Base-by-base conservation (phyloP, 2,113 vertebrate species). In the Tychaedon coryphoeus region DNA sequence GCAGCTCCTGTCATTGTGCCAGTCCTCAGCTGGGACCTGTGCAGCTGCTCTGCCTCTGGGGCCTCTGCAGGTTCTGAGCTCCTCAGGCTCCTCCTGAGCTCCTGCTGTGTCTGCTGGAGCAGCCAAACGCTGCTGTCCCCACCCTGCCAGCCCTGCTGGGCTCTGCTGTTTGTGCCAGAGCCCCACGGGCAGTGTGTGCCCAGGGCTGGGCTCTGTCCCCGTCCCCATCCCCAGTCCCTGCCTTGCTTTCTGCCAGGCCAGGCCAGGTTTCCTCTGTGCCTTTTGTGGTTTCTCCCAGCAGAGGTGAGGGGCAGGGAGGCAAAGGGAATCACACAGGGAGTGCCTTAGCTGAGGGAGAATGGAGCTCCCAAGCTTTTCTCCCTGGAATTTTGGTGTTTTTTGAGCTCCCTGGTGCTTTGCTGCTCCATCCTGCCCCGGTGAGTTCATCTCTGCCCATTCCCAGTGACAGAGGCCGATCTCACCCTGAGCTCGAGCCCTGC, bases 141-240 rank as follows among this genome's bases (percentile, higher is more conserved):
- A 1, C 7, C 5, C 47, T 48, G 69, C 53, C 18, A 19, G 5
- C 65, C 43, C n/a, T 74, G 88, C 56, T 33, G 66, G 65, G 2
- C 48, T 12, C 33, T 60, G 72, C n/a, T 36, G 69, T 45, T 9
- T 31, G 24, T 20, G 58, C 25, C 73, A 40, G 6, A 54, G 51
- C 12, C 7, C n/a, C 58, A 29, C 1, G 50, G 50, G 50, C 36
- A 11, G 0, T 0, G 2, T 5, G 60, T n/a, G 61, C 61, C 66
- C 16, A 4, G 1, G 2, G 3, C 18, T 25, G 19, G 15, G 53
- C 17, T 31, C 77, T 81, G 34, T 47, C 22, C 23, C 42, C 42
- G 11, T 40, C 38, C 38, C 38, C 38, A 40, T 10, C 11, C 38
- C 38, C 38, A 40, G 38, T 11, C 38, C 38, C 38, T n/a, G n/a